Evolutionary conservation across 2,113 vertebrate genomes (phyloP).

Genomic region (Geothlypis trichas): DNA sequence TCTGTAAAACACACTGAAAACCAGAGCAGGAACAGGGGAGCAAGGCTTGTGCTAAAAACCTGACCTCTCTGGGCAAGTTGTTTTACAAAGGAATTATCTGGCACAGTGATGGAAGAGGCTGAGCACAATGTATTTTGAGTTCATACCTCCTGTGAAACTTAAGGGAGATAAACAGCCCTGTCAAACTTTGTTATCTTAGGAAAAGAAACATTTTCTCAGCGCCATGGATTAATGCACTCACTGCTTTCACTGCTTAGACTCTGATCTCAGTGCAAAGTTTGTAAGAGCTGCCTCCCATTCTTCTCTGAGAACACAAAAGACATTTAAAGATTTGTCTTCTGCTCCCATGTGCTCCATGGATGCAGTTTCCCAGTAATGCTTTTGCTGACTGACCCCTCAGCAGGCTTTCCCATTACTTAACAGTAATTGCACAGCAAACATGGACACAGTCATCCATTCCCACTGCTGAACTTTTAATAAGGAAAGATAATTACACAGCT

Average conservation of each 20-base stretch:
- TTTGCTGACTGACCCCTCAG: background rate
- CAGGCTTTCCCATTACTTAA: background rate
- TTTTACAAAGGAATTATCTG: background rate
- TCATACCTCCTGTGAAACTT: conserved; percentile 16
- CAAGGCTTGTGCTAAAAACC: background rate
- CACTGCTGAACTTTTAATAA: background rate
- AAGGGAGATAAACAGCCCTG: conserved; percentile 11
- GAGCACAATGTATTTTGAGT: background rate
- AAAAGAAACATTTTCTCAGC: background rate
- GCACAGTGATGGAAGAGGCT: background rate
- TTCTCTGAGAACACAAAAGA: background rate
- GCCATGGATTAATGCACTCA: background rate
- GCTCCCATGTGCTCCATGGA: background rate
- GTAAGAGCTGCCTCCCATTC: background rate
- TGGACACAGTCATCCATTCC: background rate
- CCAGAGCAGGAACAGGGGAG: background rate
- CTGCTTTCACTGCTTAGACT: background rate
- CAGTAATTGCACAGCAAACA: background rate
- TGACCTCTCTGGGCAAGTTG: background rate
- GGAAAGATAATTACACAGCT: background rate
- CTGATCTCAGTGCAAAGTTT: background rate
- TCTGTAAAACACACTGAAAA: background rate
- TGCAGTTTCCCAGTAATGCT: background rate
- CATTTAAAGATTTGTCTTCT: background rate
- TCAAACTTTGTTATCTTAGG: background rate